phyloP scores from a whole-genome alignment of 2,888 invertebrate genomes.

The Trichopoda pennipes region DNA sequence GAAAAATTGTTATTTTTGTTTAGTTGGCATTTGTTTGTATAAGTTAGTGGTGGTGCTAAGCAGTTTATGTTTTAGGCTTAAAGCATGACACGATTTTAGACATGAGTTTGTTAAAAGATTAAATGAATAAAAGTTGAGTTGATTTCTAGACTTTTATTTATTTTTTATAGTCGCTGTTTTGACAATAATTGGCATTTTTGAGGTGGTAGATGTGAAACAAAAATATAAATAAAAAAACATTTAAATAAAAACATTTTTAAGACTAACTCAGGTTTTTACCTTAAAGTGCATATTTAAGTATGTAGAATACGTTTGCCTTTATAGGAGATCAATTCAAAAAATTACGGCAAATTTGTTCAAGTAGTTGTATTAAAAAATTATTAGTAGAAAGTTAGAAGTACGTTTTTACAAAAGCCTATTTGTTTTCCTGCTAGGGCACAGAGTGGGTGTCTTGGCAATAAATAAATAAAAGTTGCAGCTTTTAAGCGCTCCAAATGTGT shows the following conservation, averaged over 20 bases:
- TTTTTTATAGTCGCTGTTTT: conserved; percentile 58
- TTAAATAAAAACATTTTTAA: conserved; percentile 36
- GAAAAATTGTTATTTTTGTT: conserved; percentile 10
- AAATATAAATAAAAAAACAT: conserved; percentile 43
- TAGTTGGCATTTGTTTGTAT: not conserved
- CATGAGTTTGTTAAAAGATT: conserved; percentile 59
- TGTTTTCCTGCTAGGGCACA: too few species aligned
- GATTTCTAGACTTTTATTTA: conserved; percentile 44
- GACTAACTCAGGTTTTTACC: conserved; percentile 30
- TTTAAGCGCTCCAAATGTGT: too few species aligned
- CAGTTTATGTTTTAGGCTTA: conserved; percentile 56
- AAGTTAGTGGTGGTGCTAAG: conserved; percentile 34
- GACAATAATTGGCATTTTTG: conserved; percentile 66
- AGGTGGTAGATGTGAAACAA: conserved; percentile 46
- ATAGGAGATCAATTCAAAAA: too few species aligned
- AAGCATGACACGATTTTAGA: conserved; percentile 67
- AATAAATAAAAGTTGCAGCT: too few species aligned
- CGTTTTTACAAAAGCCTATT: too few species aligned
- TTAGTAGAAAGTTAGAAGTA: too few species aligned
- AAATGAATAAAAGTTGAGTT: conserved; percentile 59
- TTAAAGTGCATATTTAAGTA: not conserved
- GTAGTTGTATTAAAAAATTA: too few species aligned
- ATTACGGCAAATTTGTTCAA: too few species aligned
- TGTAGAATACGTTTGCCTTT: not conserved
- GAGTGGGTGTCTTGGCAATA: too few species aligned